These are phyloP conservation scores for Huso huso DNA, from an alignment of 2,797 vertebrate species.

Conservation along the genomic window DNA sequence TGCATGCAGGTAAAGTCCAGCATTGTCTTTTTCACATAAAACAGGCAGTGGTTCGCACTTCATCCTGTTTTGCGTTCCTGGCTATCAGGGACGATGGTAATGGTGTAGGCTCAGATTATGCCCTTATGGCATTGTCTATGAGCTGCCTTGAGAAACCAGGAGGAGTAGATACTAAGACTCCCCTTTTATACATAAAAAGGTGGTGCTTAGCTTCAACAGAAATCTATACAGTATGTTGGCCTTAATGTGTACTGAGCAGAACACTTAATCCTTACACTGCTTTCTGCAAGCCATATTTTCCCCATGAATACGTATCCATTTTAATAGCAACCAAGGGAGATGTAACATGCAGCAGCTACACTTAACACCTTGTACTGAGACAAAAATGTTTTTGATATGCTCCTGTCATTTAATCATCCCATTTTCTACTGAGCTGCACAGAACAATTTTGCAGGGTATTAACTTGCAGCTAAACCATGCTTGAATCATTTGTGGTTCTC, in stretches of 20 bases:
- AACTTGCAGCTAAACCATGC: slow-evolving; percentile 73
- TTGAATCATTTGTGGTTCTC: slow-evolving; percentile 73
- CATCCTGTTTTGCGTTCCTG: background rate
- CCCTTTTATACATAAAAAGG: slow-evolving; percentile 28
- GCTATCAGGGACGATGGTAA: background rate
- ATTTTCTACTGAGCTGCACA: slow-evolving; percentile 59
- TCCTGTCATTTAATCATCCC: slow-evolving; percentile 73
- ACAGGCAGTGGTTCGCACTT: background rate
- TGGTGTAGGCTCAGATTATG: background rate
- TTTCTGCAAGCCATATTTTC: slow-evolving; percentile 21
- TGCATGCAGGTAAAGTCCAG: background rate
- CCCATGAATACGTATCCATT: slow-evolving; percentile 60
- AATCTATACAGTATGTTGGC: slow-evolving; percentile 37
- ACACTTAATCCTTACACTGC: slow-evolving; percentile 13
- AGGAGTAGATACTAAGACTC: background rate
- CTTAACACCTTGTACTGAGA: slow-evolving; percentile 69
- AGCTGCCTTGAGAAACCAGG: background rate
- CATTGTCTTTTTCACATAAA: background rate
- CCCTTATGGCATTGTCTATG: background rate
- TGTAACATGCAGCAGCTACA: slow-evolving; percentile 41
- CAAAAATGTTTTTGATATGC: slow-evolving; percentile 72
- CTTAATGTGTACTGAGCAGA: slow-evolving; percentile 29
- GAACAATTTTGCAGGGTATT: slow-evolving; percentile 80
- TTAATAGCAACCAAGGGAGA: slow-evolving; percentile 68
- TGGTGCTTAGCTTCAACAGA: slow-evolving; percentile 21